Conservation (phyloP, 2,888 invertebrate genomes). For the Uloborus plumipes region DNA sequence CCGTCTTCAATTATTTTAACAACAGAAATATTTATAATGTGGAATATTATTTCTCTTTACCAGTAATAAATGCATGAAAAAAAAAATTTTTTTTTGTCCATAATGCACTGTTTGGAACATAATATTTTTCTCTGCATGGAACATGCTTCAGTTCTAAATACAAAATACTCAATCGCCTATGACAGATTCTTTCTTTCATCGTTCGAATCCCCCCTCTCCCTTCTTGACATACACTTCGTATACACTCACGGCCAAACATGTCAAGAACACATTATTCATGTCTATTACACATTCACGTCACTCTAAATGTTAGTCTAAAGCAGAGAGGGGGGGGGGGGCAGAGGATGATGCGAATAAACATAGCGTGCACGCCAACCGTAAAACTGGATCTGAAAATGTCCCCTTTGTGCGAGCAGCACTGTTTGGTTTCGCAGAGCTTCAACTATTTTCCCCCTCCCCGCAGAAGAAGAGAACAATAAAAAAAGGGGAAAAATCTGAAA, state of each 20-base stretch:
- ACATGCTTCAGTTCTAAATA: no score
- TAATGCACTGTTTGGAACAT: no score
- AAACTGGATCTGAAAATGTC: background rate
- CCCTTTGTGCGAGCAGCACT: background rate
- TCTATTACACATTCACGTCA: slow-evolving; percentile 29
- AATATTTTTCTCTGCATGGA: no score
- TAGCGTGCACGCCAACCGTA: background rate
- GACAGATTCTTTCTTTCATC: background rate
- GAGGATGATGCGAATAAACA: background rate
- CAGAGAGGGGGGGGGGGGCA: background rate
- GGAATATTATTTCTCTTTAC: no score
- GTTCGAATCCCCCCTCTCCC: background rate
- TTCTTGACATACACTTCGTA: background rate
- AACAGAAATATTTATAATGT: no score
- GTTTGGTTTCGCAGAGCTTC: background rate
- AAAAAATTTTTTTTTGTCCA: no score
- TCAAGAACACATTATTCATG: slow-evolving; percentile 20
- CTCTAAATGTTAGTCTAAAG: background rate
- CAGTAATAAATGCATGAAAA: no score
- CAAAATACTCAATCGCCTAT: no score
- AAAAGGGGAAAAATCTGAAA: no score
- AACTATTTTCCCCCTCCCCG: background rate
- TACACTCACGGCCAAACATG: slow-evolving; percentile 14
- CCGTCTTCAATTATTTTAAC: no score
- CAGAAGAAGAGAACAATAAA: background rate